Conservation (phyloP, 2,797 vertebrate genomes). For the Pipistrellus pipistrellus region DNA sequence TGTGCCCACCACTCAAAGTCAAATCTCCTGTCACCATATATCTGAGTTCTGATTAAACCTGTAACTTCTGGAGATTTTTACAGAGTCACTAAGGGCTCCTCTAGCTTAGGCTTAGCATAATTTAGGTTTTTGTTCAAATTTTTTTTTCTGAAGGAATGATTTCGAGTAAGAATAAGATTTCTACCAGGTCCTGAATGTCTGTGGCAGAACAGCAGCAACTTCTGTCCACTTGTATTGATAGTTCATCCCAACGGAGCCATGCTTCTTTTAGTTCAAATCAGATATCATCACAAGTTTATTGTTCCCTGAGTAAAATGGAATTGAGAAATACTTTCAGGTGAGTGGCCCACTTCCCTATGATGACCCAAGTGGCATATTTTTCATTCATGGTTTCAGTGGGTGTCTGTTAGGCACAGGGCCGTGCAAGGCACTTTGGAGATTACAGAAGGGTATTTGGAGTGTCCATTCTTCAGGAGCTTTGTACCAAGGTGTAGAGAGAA, state of each 20-base stretch:
- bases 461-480: not conserved
- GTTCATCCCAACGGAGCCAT: not conserved
- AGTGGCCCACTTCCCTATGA: not conserved
- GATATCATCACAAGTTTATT: constrained; percentile 56
- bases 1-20: not conserved
- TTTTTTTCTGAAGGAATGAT: not conserved
- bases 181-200: not conserved
- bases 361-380: constrained; percentile 17
- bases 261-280: constrained; percentile 49
- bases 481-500: not conserved
- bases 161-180: not conserved
- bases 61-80: constrained; percentile 1
- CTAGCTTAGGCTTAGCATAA: not conserved
- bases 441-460: not conserved
- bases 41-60: not conserved
- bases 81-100: not conserved
- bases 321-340: constrained; percentile 50
- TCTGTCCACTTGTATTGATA: not conserved
- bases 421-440: not conserved
- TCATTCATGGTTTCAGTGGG: constrained; percentile 48
- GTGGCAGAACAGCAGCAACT: not conserved
- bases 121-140: not conserved
- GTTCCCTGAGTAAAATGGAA: constrained; percentile 54
- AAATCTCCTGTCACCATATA: not conserved
- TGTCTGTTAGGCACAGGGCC: not conserved